phyloP scores from a whole-genome alignment of 2,113 vertebrate genomes.

The Dasyprocta punctata region DNA sequence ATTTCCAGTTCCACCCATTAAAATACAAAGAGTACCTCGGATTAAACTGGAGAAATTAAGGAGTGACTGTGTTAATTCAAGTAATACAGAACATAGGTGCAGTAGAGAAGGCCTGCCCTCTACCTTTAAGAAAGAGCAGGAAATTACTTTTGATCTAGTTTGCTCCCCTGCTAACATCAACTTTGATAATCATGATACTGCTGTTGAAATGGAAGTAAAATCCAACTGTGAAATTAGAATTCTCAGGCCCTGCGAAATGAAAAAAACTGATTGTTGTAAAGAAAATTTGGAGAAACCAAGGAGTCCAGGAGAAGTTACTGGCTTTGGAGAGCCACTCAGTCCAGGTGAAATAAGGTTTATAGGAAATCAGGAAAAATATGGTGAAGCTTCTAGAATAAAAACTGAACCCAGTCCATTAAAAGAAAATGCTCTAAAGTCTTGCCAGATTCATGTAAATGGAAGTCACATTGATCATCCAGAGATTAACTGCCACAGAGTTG shows the following conservation, averaged over 20 bases:
- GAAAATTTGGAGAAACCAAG: constrained; percentile 85
- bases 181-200: constrained; percentile 74
- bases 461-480: constrained; percentile 83
- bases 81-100: constrained; percentile 82
- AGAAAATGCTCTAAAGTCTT: constrained; percentile 86
- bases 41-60: constrained; percentile 85
- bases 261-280: constrained; percentile 83
- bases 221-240: constrained; percentile 83
- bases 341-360: constrained; percentile 82
- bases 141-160: constrained; percentile 65
- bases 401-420: constrained; percentile 81
- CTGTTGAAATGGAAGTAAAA: constrained; percentile 80
- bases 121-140: constrained; percentile 73
- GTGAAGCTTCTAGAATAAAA: constrained; percentile 82
- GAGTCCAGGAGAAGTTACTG: constrained; percentile 82
- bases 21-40: constrained; percentile 86
- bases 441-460: constrained; percentile 85
- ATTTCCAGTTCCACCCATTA: constrained; percentile 90
- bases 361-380: constrained; percentile 84
- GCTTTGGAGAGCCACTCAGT: constrained; percentile 81
- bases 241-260: constrained; percentile 83
- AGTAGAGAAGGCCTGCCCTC: constrained; percentile 64
- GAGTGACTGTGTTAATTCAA: constrained; percentile 80
- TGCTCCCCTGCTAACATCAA: constrained; percentile 42
- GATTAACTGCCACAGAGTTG: constrained; percentile 79